Evolutionary conservation across 2,113 vertebrate species (phyloP).

Genomic region (Catagonus wagneri): DNA sequence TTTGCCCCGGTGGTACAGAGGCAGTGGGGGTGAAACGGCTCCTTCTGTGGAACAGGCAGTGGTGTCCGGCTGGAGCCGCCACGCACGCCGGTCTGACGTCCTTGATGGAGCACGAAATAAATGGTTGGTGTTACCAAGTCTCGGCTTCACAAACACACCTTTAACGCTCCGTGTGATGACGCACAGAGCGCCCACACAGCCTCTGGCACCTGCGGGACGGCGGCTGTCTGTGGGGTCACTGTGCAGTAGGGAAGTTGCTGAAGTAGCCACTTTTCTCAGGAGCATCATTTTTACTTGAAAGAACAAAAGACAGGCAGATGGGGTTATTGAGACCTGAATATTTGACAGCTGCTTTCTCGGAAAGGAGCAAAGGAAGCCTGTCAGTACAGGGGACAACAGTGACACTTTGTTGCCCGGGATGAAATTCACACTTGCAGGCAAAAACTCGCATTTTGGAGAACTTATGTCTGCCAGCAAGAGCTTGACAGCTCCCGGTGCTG

Average conservation of each 20-base stretch:
- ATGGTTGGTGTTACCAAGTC: fast-evolving
- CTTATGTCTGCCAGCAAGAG: background rate
- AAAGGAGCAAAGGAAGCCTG: background rate
- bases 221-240: background rate
- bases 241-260: background rate
- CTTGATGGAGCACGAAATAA: background rate
- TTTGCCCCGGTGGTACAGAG: background rate
- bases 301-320: background rate
- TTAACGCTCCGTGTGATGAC: too few species aligned
- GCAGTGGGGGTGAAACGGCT: background rate
- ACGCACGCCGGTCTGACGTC: fast-evolving
- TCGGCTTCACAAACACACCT: background rate
- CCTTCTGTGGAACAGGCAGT: background rate
- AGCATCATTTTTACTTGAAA: background rate
- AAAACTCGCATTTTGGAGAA: background rate
- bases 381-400: background rate
- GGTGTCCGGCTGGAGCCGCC: background rate
- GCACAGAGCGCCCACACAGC: fast-evolving
- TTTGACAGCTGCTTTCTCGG: background rate
- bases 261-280: background rate
- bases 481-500: fast-evolving
- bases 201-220: fast-evolving
- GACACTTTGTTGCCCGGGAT: background rate
- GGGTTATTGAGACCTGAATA: background rate
- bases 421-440: background rate